Evolutionary conservation across 1,140 invertebrate genomes (phyloP).

Genomic region (Daktulosphaira vitifoliae): DNA sequence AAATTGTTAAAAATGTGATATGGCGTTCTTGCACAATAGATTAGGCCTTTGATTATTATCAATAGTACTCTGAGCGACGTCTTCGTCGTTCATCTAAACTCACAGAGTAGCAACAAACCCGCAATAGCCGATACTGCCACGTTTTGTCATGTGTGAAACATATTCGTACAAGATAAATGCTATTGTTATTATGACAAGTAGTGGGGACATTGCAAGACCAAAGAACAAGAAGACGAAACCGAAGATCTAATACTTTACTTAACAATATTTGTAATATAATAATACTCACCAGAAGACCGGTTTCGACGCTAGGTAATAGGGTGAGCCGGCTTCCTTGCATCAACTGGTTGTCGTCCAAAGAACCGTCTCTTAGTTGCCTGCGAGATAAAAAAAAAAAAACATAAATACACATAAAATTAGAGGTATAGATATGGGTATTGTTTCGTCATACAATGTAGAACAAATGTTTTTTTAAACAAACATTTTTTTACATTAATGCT

Average conservation of each 20-base stretch:
- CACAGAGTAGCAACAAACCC: constrained; percentile 15
- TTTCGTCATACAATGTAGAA: too few relatives aligned
- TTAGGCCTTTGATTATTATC: too few relatives aligned
- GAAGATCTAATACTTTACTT: constrained; percentile 21
- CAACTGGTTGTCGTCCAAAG: constrained; percentile 74
- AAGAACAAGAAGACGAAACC: not conserved
- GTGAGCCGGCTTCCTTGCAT: constrained; percentile 79
- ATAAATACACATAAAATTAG: too few relatives aligned
- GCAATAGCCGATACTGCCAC: too few relatives aligned
- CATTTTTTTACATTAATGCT: too few relatives aligned
- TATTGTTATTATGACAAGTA: too few relatives aligned
- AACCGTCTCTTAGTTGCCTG: constrained; percentile 82
- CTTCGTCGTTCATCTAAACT: constrained; percentile 5
- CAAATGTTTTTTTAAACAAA: too few relatives aligned
- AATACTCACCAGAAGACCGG: constrained; percentile 80
- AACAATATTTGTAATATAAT: not conserved
- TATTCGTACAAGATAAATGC: too few relatives aligned
- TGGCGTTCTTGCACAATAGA: constrained; percentile 6
- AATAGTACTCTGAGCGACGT: too few relatives aligned
- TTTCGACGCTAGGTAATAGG: constrained; percentile 85
- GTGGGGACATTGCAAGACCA: too few relatives aligned
- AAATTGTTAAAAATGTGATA: not conserved
- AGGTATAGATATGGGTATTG: too few relatives aligned
- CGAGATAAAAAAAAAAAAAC: constrained; percentile 44
- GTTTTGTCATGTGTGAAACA: too few relatives aligned